Evolutionary conservation across 2,888 invertebrate species (phyloP).

Genomic region (Drosophila hamatofila): DNA sequence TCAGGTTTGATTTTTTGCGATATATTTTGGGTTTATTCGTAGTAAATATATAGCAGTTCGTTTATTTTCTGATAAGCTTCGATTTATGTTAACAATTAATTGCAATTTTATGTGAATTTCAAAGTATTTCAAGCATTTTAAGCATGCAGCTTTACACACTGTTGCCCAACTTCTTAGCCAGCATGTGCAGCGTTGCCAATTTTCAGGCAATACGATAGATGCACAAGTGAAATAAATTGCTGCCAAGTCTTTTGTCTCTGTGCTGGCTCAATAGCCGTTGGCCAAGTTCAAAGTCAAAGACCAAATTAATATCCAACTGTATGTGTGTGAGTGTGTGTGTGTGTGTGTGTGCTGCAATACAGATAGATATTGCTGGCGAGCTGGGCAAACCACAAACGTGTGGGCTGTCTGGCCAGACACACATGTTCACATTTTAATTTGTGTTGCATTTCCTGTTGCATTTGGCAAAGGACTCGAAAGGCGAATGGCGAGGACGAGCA

Average conservation of each 20-base stretch:
- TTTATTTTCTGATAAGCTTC: neutral
- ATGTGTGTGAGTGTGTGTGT: neutral
- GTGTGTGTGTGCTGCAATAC: conserved; percentile 20
- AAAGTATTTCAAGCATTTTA: neutral
- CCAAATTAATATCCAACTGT: conserved; percentile 41
- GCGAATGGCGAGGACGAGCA: conserved; percentile 19
- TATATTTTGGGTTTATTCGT: neutral
- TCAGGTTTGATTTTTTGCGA: too few species aligned
- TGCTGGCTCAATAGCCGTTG: neutral
- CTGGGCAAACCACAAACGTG: conserved; percentile 60
- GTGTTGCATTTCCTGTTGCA: conserved; percentile 81
- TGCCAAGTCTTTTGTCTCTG: conserved; percentile 8
- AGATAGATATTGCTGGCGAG: conserved; percentile 21
- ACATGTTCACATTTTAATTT: conserved; percentile 76
- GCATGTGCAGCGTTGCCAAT: conserved; percentile 30
- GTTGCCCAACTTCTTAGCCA: conserved; percentile 1
- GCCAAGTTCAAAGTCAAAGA: conserved; percentile 52
- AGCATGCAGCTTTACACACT: too few species aligned
- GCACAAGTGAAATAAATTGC: conserved; percentile 7
- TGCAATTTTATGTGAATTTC: neutral
- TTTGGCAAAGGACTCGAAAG: conserved; percentile 25
- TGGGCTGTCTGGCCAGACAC: conserved; percentile 61
- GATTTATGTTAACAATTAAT: neutral
- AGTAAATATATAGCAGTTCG: too few species aligned
- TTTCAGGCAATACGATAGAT: conserved; percentile 32